Conservation (phyloP, 2,888 invertebrate genomes). For the Thyatira batis region DNA sequence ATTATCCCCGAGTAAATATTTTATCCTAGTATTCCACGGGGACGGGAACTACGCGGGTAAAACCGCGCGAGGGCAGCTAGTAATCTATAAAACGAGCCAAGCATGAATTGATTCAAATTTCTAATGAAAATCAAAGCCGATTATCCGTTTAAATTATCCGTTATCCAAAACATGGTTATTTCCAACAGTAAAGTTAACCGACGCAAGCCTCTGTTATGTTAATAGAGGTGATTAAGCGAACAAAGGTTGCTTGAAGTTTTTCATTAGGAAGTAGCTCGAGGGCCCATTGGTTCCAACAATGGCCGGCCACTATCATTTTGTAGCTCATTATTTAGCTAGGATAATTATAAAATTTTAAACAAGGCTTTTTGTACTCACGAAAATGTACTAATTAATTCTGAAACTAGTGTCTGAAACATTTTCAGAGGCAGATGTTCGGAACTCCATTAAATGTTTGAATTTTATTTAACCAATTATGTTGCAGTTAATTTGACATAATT, state of each 20-base stretch:
- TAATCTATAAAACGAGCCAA: no score
- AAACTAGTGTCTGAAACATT: background rate
- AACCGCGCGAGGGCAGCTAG: no score
- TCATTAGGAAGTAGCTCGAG: conserved; percentile 25
- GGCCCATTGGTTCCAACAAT: conserved; percentile 22
- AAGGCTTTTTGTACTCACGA: background rate
- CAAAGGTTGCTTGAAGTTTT: conserved; percentile 30
- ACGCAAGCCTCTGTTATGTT: conserved; percentile 29
- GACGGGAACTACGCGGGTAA: no score
- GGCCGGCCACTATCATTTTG: conserved; percentile 15
- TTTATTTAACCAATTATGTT: no score
- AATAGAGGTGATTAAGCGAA: conserved; percentile 31
- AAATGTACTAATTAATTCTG: background rate
- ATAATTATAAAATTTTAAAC: background rate
- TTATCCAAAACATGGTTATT: conserved; percentile 5
- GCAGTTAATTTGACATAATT: no score
- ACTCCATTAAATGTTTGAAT: background rate
- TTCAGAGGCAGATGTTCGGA: background rate
- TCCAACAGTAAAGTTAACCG: conserved; percentile 26
- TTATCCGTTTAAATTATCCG: conserved; percentile 14
- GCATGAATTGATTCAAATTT: no score
- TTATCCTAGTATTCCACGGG: no score
- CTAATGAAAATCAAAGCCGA: background rate
- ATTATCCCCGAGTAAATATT: no score
- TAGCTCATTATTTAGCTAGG: background rate